Percentiles rank a stretch among this genome's conserved stretches.
phyloP scores from a whole-genome alignment of 2,888 invertebrate species.

The Tetropium fuscum region DNA sequence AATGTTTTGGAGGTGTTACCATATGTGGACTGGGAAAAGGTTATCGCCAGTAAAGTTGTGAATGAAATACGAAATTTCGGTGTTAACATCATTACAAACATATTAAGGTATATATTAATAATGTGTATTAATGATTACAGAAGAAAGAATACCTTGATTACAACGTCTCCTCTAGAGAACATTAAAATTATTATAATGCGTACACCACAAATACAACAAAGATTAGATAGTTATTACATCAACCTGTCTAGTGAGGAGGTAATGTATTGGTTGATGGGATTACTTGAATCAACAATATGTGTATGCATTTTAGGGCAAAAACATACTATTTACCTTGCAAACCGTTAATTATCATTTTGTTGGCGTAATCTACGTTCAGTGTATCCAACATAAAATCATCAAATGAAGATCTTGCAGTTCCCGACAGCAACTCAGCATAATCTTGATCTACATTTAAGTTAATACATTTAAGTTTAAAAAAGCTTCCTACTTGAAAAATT shows the following conservation, averaged over 20 bases:
- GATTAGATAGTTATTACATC: constrained; percentile 17
- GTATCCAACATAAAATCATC: constrained; percentile 53
- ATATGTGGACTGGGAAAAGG: not conserved
- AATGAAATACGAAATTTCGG: constrained; percentile 5
- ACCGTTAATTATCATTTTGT: constrained; percentile 35
- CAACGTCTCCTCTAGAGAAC: too few relatives aligned
- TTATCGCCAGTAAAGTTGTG: constrained; percentile 6
- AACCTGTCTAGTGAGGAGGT: constrained; percentile 46
- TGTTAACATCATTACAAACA: too few relatives aligned
- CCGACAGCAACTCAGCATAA: constrained; percentile 51
- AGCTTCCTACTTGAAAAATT: not conserved
- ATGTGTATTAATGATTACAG: constrained; percentile 7
- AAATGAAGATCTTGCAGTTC: constrained; percentile 55
- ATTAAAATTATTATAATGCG: constrained; percentile 19
- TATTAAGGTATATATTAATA: not conserved
- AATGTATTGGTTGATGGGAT: constrained; percentile 33
- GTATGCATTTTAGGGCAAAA: constrained; percentile 16
- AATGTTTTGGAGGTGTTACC: not conserved
- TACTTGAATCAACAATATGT: constrained; percentile 29
- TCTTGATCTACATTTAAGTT: constrained; percentile 58
- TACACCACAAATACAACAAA: constrained; percentile 24
- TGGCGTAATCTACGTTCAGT: constrained; percentile 48
- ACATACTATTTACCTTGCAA: constrained; percentile 44
- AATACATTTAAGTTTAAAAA: constrained; percentile 26
- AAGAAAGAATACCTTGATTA: constrained; percentile 15